Percentiles rank a stretch among this genome's conserved stretches.
phyloP scores from a whole-genome alignment of 2,113 vertebrate species.

The Pygoscelis antarcticus region DNA sequence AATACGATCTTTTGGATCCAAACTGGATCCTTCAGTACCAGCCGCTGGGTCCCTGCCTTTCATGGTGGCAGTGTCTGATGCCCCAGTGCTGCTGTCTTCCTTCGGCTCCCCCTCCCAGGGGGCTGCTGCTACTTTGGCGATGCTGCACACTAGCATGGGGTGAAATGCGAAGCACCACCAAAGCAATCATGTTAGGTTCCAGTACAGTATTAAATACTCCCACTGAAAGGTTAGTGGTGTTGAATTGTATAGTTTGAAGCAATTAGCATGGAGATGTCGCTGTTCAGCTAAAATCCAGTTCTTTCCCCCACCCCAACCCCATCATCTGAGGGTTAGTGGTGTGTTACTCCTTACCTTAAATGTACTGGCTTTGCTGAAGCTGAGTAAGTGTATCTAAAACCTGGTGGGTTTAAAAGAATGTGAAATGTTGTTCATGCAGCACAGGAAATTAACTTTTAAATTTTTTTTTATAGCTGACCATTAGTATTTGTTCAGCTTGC shows the following conservation, averaged over 20 bases:
- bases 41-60: background rate
- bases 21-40: background rate
- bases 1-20: background rate
- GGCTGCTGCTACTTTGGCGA: background rate
- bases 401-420: background rate
- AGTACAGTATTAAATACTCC: background rate
- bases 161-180: background rate
- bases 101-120: background rate
- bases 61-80: background rate
- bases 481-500: background rate
- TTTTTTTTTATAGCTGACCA: background rate
- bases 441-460: background rate
- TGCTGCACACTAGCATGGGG: background rate
- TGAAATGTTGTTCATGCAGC: background rate
- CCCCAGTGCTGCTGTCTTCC: background rate
- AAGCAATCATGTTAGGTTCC: background rate
- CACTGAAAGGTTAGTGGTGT: background rate
- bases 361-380: background rate
- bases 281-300: background rate
- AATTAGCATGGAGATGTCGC: background rate
- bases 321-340: rapidly evolving
- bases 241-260: background rate
- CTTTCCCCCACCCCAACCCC: background rate
- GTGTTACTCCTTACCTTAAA: background rate
- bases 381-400: background rate